These are phyloP conservation scores for Spialia ferax DNA, from an alignment of 2,888 invertebrate species.

Conservation along the genomic window DNA sequence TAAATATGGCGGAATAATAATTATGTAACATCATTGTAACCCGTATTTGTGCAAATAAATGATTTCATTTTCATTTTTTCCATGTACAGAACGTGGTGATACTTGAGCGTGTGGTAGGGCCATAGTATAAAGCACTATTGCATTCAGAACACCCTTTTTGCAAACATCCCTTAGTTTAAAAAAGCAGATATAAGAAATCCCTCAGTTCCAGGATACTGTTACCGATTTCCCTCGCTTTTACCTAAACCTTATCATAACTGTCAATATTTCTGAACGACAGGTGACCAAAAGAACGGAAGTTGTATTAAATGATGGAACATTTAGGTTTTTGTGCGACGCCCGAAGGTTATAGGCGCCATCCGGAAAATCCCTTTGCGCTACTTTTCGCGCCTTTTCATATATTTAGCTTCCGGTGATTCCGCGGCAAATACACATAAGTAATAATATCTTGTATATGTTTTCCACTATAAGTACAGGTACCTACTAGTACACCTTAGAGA, in stretches of 20 bases:
- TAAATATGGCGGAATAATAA: too few species aligned
- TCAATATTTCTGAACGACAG: neutral
- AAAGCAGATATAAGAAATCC: slow-evolving; percentile 18
- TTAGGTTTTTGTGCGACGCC: slow-evolving; percentile 17
- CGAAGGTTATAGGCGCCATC: slow-evolving; percentile 27
- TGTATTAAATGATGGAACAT: slow-evolving; percentile 36
- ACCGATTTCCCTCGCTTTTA: neutral
- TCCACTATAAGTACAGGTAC: too few species aligned
- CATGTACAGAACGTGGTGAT: too few species aligned
- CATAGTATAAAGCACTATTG: too few species aligned
- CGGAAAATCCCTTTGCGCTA: slow-evolving; percentile 24
- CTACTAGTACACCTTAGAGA: neutral
- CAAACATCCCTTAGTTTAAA: neutral
- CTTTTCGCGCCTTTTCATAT: slow-evolving; percentile 13
- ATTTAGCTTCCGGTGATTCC: slow-evolving; percentile 9
- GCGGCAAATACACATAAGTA: neutral
- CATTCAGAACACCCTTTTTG: neutral
- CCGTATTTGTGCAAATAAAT: too few species aligned
- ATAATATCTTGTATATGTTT: too few species aligned
- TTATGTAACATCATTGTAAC: too few species aligned
- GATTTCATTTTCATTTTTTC: too few species aligned
- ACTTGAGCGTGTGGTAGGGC: too few species aligned
- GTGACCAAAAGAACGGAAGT: slow-evolving; percentile 27
- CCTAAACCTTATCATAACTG: neutral
- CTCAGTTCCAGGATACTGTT: slow-evolving; percentile 8